Conservation (phyloP, 2,113 vertebrate genomes). For the Ibidorhyncha struthersii region DNA sequence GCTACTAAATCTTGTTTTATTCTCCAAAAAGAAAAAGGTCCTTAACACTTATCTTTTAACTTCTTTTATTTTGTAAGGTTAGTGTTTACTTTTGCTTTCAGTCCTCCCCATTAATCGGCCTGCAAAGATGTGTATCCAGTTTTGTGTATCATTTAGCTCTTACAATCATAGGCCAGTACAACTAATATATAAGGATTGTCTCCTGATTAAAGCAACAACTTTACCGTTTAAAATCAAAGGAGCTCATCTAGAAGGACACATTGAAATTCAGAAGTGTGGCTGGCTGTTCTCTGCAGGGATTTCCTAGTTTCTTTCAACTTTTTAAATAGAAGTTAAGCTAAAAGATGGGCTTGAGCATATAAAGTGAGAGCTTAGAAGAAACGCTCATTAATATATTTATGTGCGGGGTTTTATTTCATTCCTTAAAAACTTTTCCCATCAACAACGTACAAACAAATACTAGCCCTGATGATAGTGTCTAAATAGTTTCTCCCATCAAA, state of each 20-base stretch:
- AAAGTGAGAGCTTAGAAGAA: conserved; percentile 39
- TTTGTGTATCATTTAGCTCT: conserved; percentile 75
- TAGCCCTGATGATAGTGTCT: background rate
- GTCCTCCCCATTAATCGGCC: conserved; percentile 66
- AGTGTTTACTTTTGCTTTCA: conserved; percentile 83
- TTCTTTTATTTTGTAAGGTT: conserved; percentile 77
- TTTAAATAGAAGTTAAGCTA: conserved; percentile 51
- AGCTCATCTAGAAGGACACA: background rate
- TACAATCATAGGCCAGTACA: conserved; percentile 67
- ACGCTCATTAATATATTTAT: background rate
- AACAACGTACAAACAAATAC: background rate
- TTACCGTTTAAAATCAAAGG: conserved; percentile 63
- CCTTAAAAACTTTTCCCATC: background rate
- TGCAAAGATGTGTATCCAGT: conserved; percentile 76
- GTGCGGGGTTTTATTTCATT: background rate
- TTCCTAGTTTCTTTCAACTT: conserved; percentile 47
- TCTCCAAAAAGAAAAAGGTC: conserved; percentile 75
- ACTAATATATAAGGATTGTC: conserved; percentile 69
- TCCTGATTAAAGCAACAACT: conserved; percentile 67
- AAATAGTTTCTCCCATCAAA: background rate
- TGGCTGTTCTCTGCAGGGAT: conserved; percentile 41
- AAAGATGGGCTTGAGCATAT: conserved; percentile 37
- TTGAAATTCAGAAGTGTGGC: conserved; percentile 64
- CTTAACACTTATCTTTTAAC: conserved; percentile 82
- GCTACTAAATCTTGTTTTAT: conserved; percentile 99